Conservation (phyloP, 2,888 invertebrate species). For the Oscheius sp. region DNA sequence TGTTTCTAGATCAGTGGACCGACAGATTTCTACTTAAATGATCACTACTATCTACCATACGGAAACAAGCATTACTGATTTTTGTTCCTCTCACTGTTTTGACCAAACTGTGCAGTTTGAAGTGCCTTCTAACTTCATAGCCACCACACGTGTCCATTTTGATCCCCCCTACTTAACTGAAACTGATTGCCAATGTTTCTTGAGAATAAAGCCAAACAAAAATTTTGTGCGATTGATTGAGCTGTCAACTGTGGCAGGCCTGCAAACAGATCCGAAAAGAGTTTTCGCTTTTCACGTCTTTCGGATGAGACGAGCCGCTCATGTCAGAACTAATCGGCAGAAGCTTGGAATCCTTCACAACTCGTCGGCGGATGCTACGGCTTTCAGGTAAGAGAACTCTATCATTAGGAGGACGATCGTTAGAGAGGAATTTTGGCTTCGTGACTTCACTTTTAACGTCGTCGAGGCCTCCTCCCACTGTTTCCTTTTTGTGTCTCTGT, state of each 20-base stretch:
- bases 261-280: slow-evolving; percentile 16
- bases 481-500: background rate
- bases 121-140: slow-evolving; percentile 15
- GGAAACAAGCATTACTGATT: slow-evolving; percentile 29
- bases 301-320: slow-evolving; percentile 23
- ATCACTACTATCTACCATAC: slow-evolving; percentile 38
- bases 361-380: slow-evolving; percentile 22
- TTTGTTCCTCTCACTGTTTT: background rate
- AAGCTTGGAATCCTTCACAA: slow-evolving; percentile 31
- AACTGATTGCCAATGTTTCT: slow-evolving; percentile 17
- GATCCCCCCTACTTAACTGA: slow-evolving; percentile 25
- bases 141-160: slow-evolving; percentile 22
- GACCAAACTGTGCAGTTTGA: slow-evolving; percentile 14
- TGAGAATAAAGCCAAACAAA: slow-evolving; percentile 14
- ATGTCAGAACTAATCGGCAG: slow-evolving; percentile 12
- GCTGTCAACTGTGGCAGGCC: slow-evolving; percentile 28
- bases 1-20: slow-evolving; percentile 56
- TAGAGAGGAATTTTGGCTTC: background rate
- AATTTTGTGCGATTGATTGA: background rate
- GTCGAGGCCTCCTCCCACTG: slow-evolving; percentile 6
- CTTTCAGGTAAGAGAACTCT: slow-evolving; percentile 2
- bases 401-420: background rate
- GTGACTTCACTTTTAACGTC: background rate
- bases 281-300: background rate
- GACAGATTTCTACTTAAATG: slow-evolving; percentile 52